Base-by-base conservation (phyloP, 1,140 invertebrate species). In the Dinoponera quadriceps region DNA sequence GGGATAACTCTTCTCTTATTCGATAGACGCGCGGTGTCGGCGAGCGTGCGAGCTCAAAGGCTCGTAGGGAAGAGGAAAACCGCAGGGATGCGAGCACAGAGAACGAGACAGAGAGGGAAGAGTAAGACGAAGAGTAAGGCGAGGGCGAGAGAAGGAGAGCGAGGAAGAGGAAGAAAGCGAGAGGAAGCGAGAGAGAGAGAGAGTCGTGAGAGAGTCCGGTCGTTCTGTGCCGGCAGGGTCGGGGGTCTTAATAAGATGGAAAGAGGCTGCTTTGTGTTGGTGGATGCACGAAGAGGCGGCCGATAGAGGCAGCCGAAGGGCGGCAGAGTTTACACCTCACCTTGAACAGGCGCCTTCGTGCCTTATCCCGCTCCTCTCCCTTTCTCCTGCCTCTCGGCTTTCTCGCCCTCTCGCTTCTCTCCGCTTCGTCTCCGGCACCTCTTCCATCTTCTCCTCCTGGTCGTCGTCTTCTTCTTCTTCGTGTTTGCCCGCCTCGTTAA, bases 401-500 rank as follows among this genome's bases (percentile, higher is more conserved):
- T 59, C 33, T 65, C 49, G 27, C 57, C n/a, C 22, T 57, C 65
- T 25, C 71, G 38, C 81, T 27, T 38, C 54, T 22, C 22, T 27
- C 38, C 66, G 29, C 63, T 80, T 80, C 75, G 33, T 59, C 38
- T 44, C 38, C 73, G 51, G 82, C 81, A 84, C 88, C 62, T 81
- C 88, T 84, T 82, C 78, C 87, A 78, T 86, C 83, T 82, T 89
- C 87, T 89, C 86, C 85, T 80, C 86, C 82, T 84, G 71, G 68
- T 86, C 72, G 66, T 85, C 68, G 48, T 25, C 65, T 75, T 86
- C 85, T 75, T 89, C 84, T 83, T 90, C 84, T 90, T 88, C 89
- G 84, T 88, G 87, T 92, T 91, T 91, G 89, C 83, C 90, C 85
- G 91, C 77, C 90, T 92, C 89, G 91, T 92, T 91, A 92, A 92